phyloP scores from a whole-genome alignment of 2,888 invertebrate genomes.

The Liodrosophila aerea region DNA sequence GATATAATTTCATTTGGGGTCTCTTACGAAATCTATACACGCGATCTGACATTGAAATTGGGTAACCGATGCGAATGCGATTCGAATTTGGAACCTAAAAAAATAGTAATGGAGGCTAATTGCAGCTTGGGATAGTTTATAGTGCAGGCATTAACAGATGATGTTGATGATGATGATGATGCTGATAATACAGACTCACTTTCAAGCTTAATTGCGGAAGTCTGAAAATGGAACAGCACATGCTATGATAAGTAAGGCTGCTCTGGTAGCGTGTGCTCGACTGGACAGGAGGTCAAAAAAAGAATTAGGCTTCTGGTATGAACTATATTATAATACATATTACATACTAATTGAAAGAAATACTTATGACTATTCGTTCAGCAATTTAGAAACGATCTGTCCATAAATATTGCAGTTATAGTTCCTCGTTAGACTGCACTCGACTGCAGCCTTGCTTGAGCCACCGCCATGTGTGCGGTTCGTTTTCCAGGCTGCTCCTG shows the following conservation, averaged over 20 bases:
- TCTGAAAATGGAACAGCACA: slow-evolving; percentile 8
- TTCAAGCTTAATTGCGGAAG: slow-evolving; percentile 23
- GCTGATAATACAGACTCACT: neutral
- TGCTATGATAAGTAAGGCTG: slow-evolving; percentile 14
- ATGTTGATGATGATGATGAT: slow-evolving; percentile 4
- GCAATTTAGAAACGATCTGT: too few species aligned
- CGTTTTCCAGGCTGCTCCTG: slow-evolving; percentile 48
- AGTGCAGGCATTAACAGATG: slow-evolving; percentile 6
- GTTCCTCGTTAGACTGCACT: too few species aligned
- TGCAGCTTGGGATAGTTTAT: slow-evolving; percentile 7
- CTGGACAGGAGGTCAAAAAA: neutral
- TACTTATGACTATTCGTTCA: too few species aligned
- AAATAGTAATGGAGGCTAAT: slow-evolving; percentile 36
- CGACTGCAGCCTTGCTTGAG: neutral
- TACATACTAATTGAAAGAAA: too few species aligned
- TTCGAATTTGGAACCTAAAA: slow-evolving; percentile 54
- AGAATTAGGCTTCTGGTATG: too few species aligned
- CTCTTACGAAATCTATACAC: slow-evolving; percentile 58
- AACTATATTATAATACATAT: too few species aligned
- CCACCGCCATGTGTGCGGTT: slow-evolving; percentile 8
- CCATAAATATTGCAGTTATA: too few species aligned
- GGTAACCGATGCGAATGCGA: slow-evolving; percentile 51
- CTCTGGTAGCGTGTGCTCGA: neutral
- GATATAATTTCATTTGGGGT: slow-evolving; percentile 55
- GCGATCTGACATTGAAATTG: slow-evolving; percentile 68